Evolutionary conservation across 2,113 vertebrate genomes (phyloP).

Genomic region (Tragelaphus buxtoni): DNA sequence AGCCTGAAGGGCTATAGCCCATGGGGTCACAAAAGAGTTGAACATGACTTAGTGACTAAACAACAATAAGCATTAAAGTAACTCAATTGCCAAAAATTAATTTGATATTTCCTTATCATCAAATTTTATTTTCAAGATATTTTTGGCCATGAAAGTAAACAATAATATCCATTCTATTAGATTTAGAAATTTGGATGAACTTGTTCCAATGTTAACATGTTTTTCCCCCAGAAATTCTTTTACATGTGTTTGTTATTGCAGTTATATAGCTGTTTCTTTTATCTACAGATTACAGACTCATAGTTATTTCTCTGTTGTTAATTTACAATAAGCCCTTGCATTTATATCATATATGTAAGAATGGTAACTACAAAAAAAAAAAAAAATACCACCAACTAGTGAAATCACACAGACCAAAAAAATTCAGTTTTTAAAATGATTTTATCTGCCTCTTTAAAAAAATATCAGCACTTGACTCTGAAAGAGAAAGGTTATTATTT

Average conservation of each 20-base stretch:
- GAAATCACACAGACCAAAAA: too few relatives aligned
- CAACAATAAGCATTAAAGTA: neutral
- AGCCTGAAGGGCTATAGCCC: neutral
- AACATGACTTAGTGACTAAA: neutral
- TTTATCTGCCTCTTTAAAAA: too few relatives aligned
- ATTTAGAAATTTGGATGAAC: neutral
- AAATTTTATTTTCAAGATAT: neutral
- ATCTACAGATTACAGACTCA: neutral
- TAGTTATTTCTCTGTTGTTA: constrained; percentile 1
- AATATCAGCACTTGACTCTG: neutral
- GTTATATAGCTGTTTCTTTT: neutral
- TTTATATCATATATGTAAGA: neutral
- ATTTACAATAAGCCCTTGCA: neutral
- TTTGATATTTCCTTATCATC: neutral
- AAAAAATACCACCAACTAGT: too few relatives aligned
- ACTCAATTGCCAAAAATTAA: neutral
- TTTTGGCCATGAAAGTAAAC: neutral
- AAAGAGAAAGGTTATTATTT: constrained; percentile 27
- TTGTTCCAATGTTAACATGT: neutral
- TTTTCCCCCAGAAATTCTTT: neutral
- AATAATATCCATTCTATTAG: neutral
- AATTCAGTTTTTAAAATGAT: too few relatives aligned
- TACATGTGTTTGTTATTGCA: neutral
- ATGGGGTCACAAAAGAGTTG: neutral
- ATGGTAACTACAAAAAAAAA: neutral